Base-by-base conservation (phyloP, 1,140 invertebrate genomes). In the Nasonia giraulti region DNA sequence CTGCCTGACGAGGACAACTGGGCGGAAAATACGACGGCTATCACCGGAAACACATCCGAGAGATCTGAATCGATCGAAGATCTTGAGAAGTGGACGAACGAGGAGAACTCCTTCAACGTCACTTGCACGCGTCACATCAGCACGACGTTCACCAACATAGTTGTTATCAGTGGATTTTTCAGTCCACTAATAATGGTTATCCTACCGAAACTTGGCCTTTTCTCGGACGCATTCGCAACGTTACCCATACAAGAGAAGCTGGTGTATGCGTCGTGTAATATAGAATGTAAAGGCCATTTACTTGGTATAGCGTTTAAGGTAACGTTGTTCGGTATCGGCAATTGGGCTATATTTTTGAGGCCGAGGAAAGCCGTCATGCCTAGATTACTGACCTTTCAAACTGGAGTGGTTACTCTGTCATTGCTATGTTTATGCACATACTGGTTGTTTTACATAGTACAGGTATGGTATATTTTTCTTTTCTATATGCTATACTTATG, bases 371-470 rank as follows among this genome's bases (percentile, higher is more conserved):
- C 97, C 37, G 97, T 97, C n/a, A 95, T 99, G 94, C 99, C 99
- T 8, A 94, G 98, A 86, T 96, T 99, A 88, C 98, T 98, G 93
- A 94, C 99, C 66, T 98, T 98, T 90, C 95, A 98, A 89, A 96
- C 97, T 0, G 95, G 98, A 87, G 96, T 99, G 31, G 93, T 99
- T 75, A 94, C 98, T 17, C 95, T 99, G 55, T 95, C 99, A n/a
- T 95, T 98, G 76, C 95, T 99, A 14, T 97, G 98, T 91, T 97
- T 96, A 82, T 98, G 99, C 93, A 96, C 98, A 20, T 99, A 98
- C 93, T 99, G 99, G 98, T 93, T 99, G 0, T 99, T 99, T 92
- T 99, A 99, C 91, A 96, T 98, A 88, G 97, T 98, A 71, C 96
- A 96, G 92, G 93, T 96, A 89, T 90, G 88, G 31, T 87, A 90